These are phyloP conservation scores for Platyscapa corneri DNA, from an alignment of 1,140 invertebrate species.

Conservation along the genomic window DNA sequence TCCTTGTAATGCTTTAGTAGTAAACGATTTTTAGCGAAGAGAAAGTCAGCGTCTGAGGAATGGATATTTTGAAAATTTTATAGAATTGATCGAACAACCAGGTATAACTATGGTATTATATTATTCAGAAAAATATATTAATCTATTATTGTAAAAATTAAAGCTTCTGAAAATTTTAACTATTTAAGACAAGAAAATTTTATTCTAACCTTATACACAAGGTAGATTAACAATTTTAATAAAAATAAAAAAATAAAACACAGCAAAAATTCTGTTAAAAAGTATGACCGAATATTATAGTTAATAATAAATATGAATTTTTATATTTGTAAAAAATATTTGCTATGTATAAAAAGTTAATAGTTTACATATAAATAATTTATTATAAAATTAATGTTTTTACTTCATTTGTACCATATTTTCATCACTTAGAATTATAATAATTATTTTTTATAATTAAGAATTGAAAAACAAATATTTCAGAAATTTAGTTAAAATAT, in stretches of 20 bases:
- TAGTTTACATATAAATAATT: neutral
- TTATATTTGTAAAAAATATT: neutral
- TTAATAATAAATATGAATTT: neutral
- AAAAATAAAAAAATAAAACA: neutral
- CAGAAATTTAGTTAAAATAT: neutral
- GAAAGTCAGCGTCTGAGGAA: no score
- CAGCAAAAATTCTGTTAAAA: neutral
- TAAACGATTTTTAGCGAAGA: no score
- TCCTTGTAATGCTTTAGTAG: no score
- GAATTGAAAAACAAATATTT: no score
- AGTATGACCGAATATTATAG: neutral
- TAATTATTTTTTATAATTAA: neutral
- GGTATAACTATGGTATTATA: neutral
- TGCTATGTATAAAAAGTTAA: neutral
- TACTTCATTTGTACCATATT: neutral
- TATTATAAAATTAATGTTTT: neutral
- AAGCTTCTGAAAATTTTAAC: neutral
- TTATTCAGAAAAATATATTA: neutral
- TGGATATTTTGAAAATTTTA: no score
- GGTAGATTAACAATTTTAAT: neutral
- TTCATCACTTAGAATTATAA: neutral
- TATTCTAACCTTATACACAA: neutral
- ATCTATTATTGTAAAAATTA: neutral
- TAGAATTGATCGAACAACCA: neutral
- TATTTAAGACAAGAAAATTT: neutral